Evolutionary conservation across 2,888 invertebrate genomes (phyloP).

Genomic region (Scelioninae gen. 1): DNA sequence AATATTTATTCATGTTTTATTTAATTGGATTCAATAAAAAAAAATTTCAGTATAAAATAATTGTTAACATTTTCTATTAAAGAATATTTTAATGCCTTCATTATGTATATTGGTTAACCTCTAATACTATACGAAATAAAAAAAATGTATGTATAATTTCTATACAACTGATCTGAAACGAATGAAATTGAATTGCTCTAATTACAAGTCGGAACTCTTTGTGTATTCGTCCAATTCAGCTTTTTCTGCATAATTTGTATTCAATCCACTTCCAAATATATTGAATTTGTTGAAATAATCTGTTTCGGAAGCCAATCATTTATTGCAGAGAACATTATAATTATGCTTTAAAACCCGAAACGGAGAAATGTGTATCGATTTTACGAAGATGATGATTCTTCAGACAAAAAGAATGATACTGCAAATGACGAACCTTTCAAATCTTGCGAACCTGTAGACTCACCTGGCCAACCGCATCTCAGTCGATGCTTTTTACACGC

Average conservation of each 20-base stretch:
- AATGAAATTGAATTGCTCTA: conserved; percentile 17
- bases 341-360: conserved; percentile 26
- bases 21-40: too few relatives aligned
- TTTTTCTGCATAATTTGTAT: conserved; percentile 61
- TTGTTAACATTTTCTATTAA: too few relatives aligned
- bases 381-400: conserved; percentile 51
- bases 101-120: too few relatives aligned
- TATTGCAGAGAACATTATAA: conserved; percentile 40
- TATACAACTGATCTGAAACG: not conserved
- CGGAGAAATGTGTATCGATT: conserved; percentile 55
- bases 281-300: conserved; percentile 67
- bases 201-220: not conserved
- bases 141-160: too few relatives aligned
- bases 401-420: conserved; percentile 50
- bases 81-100: too few relatives aligned
- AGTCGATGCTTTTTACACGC: conserved; percentile 63
- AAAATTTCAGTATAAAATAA: too few relatives aligned
- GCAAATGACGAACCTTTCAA: conserved; percentile 53
- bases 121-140: too few relatives aligned
- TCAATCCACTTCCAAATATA: conserved; percentile 56
- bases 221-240: conserved; percentile 7
- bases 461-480: conserved; percentile 43
- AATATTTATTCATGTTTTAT: too few relatives aligned
- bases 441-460: conserved; percentile 46
- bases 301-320: conserved; percentile 14